These are phyloP conservation scores for Chascanopsetta lugubris DNA, from an alignment of 2,113 vertebrate species.

Conservation along the genomic window DNA sequence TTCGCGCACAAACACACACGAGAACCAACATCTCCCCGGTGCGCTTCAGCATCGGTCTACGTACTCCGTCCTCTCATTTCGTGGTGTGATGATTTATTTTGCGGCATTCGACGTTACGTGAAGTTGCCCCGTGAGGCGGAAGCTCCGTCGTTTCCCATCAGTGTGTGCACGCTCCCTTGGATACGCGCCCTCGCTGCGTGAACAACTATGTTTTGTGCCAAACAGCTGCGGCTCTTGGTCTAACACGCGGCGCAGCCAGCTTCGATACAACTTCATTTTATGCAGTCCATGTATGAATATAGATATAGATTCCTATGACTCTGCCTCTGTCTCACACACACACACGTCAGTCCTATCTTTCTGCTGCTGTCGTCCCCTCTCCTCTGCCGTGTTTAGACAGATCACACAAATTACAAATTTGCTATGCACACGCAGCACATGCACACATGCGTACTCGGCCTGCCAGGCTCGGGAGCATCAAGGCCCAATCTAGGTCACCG, in stretches of 20 bases:
- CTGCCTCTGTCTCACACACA: slow-evolving; percentile 9
- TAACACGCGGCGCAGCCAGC: slow-evolving; percentile 44
- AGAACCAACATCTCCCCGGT: too few species aligned
- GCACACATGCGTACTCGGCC: slow-evolving; percentile 31
- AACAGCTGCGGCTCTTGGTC: slow-evolving; percentile 67
- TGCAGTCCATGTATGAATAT: slow-evolving; percentile 17
- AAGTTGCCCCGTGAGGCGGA: slow-evolving; percentile 36
- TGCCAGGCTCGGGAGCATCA: slow-evolving; percentile 71
- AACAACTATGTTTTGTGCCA: too few species aligned
- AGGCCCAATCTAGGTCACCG: slow-evolving; percentile 78
- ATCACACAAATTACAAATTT: slow-evolving; percentile 35
- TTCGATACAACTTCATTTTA: slow-evolving; percentile 42
- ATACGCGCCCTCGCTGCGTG: slow-evolving; percentile 32
- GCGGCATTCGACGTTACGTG: slow-evolving; percentile 20
- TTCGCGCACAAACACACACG: background rate
- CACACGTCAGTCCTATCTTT: background rate
- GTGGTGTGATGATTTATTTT: slow-evolving; percentile 23
- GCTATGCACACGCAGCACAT: slow-evolving; percentile 20
- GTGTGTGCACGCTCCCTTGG: slow-evolving; percentile 12
- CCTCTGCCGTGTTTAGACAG: slow-evolving; percentile 32
- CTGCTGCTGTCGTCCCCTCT: slow-evolving; percentile 21
- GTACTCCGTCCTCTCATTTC: background rate
- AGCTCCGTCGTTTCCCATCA: slow-evolving; percentile 21
- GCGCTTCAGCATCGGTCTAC: too few species aligned
- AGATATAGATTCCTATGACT: too few species aligned